Evolutionary conservation across 2,888 invertebrate species (phyloP), one percentile per base, ranked within the genome.

Genomic region (Aleiodes leptofemur): DNA sequence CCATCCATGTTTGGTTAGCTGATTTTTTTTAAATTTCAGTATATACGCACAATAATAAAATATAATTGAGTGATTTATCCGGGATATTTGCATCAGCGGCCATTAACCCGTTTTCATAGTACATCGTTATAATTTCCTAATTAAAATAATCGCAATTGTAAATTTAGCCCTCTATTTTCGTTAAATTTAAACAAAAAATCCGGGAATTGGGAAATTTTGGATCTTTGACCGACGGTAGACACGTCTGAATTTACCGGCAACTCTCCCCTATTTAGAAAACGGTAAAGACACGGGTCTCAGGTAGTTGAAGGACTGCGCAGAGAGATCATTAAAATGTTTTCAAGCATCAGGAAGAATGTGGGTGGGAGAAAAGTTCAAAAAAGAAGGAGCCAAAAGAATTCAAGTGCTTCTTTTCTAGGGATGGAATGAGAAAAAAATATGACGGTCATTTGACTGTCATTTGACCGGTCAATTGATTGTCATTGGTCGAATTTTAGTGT

Each of bases 251-350:
- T 82, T 56, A 68, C 31, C 79, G 82, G 81, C 76, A 80, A 78
- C 80, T 79, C 78, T 82, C 38, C 66, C 34, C 29, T 55, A 34
- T 53, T 43, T 50, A 38, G 38, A 38, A 14, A 23, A 23, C 59
- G 16, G 61, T 48, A 51, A 73, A 23, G 29, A 14, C 14, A 43
- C 38, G 34, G 57, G 23, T 53, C 43, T 16, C 61, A 61, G 61
- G 31, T 71, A 83, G 81, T 83, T 83, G 81, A 82, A 83, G 83
- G 83, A 84, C 80, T 38, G 16, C 16, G 83, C 82, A 80, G 80
- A 77, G 83, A 82, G 82, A 73, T 86, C 85, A 82, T 86, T 87
- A 83, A 86, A 86, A 85, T 23, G 85, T 85, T 84, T 81, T 84
- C 80, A 78, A 79, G 61, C 43, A 38, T 8, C n/a, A 38, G 43